Evolutionary conservation across 2,797 vertebrate species (phyloP).

Genomic region (Schizopygopsis malacanthus): DNA sequence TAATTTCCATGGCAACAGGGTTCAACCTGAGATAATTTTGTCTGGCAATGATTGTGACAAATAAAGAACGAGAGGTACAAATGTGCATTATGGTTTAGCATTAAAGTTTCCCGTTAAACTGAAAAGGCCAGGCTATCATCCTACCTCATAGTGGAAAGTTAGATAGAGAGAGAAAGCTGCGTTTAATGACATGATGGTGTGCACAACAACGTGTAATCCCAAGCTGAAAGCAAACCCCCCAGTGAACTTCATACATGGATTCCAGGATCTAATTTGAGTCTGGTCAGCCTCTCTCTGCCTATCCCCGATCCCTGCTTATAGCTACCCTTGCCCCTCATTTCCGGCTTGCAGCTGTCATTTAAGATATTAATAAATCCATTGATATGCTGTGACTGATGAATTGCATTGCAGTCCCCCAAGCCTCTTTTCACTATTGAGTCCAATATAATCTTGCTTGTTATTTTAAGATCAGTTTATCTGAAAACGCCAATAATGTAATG

Average conservation of each 20-base stretch:
- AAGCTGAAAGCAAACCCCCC: constrained; percentile 76
- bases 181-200: constrained; percentile 43
- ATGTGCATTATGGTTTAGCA: constrained; percentile 16
- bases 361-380: constrained; percentile 74
- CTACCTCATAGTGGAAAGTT: constrained; percentile 7
- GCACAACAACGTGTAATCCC: constrained; percentile 60
- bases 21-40: constrained; percentile 45
- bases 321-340: constrained; percentile 60
- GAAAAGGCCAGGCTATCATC: not conserved
- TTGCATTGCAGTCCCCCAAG: constrained; percentile 49
- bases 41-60: not conserved
- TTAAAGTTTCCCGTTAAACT: not conserved
- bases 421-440: constrained; percentile 36
- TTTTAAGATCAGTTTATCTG: not conserved
- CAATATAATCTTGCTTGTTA: constrained; percentile 17
- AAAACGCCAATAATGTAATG: constrained; percentile 15
- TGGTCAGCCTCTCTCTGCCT: constrained; percentile 65
- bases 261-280: constrained; percentile 81
- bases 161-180: constrained; percentile 6
- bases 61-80: constrained; percentile 25
- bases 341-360: constrained; percentile 69
- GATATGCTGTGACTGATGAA: constrained; percentile 57
- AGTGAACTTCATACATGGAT: constrained; percentile 82
- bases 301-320: constrained; percentile 36
- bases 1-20: constrained; percentile 56